Evolutionary conservation across 2,113 vertebrate species (phyloP).

Genomic region (Kryptolebias marmoratus): DNA sequence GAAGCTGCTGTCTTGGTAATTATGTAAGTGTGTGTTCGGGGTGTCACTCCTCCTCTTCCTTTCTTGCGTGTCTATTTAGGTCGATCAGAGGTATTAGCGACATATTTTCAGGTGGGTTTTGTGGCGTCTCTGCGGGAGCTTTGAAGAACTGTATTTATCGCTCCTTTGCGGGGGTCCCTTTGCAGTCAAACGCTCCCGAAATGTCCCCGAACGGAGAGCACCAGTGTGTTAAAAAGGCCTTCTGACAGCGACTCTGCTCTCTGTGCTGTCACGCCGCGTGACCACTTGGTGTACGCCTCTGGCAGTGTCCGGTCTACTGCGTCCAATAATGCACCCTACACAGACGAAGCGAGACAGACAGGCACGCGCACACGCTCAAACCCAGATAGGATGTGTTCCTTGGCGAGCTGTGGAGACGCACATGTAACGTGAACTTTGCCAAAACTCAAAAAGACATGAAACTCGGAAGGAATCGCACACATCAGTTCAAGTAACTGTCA

Average conservation of each 20-base stretch:
- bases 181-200: constrained; percentile 57
- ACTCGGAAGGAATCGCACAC: constrained; percentile 24
- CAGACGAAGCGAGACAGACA: constrained; percentile 41
- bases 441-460: constrained; percentile 48
- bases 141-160: constrained; percentile 65
- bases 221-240: constrained; percentile 76
- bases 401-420: constrained; percentile 16
- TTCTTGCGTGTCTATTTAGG: constrained; percentile 52
- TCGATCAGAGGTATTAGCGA: constrained; percentile 66
- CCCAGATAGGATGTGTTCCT: constrained; percentile 7
- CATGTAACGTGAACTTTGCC: constrained; percentile 25
- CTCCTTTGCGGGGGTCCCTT: constrained; percentile 36
- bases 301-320: constrained; percentile 71
- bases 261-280: constrained; percentile 68
- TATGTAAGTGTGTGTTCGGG: neutral
- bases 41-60: constrained; percentile 11
- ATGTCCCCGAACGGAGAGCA: constrained; percentile 64
- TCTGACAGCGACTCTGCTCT: constrained; percentile 73
- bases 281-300: constrained; percentile 70
- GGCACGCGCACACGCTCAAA: constrained; percentile 9
- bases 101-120: constrained; percentile 65
- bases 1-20: constrained; percentile 23
- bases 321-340: constrained; percentile 67
- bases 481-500: constrained; percentile 22
- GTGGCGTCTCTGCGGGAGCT: constrained; percentile 58